Evolutionary conservation across 2,888 invertebrate genomes (phyloP), one percentile per base, ranked within the genome.

Genomic region (Ptycholaimellus sp.): DNA sequence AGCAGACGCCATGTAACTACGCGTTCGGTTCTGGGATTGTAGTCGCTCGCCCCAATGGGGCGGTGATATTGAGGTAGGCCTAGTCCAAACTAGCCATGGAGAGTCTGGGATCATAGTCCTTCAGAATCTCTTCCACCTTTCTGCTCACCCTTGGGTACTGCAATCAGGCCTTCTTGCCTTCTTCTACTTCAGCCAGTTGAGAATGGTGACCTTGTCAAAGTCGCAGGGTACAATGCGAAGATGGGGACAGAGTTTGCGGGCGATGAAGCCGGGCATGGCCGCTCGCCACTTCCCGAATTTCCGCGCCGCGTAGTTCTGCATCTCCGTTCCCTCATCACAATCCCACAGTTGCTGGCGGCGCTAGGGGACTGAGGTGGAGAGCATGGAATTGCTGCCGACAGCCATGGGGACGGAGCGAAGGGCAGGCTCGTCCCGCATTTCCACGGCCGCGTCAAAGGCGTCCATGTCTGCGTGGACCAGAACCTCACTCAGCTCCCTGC

Each of bases 401-500:
- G 70, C 70, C 66, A 71, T 67, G 2, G 70, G 70, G 42, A 63
- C 59, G 35, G 60, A 51, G 39, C 59, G 57, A 3, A 65, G 46
- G 2, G 37, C 33, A 1, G 62, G 61, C 39, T 58, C 44, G 45
- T 63, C 62, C 28, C 62, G 43, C 60, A 66, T 67, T 52, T 71
- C 70, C 2, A 70, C 70, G 19, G 69, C 64, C 18, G 70, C 70
- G 53, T 62, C 71, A 50, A 68, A 70, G 2, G 67, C 67, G 53
- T 71, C 70, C 70, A 71, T 69, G 49, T 70, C 70, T 30, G 70
- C 54, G 46, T 70, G 70, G 4, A 69, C 67, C 34, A 67, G 61
- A 3, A 58, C 58, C 17, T 56, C 54, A 39, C 49, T 55, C 29
- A 69, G 49, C 48, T 66, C 61, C 37, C 66, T 50, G 6, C 42